Percentiles rank a stretch among this genome's conserved stretches.
Conservation (phyloP, 2,888 invertebrate species). For the Cecidostiba fungosa region DNA sequence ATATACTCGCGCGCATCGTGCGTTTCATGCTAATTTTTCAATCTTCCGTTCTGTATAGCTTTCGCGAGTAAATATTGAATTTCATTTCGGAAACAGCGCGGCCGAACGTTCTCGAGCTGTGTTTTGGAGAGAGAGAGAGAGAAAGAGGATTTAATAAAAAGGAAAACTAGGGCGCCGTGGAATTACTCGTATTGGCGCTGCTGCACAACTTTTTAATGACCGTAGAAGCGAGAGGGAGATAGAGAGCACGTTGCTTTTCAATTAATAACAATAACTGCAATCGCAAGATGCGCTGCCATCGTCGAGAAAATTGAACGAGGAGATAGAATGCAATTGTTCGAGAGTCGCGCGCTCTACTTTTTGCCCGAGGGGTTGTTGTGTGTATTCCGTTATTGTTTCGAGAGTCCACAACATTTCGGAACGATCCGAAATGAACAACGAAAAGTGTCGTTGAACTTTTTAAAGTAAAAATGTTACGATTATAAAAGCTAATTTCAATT, state of each 20-base stretch:
- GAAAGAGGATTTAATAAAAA: conserved; percentile 24
- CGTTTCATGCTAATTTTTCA: neutral
- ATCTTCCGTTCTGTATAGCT: neutral
- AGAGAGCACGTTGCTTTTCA: conserved; percentile 51
- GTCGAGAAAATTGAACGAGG: conserved; percentile 32
- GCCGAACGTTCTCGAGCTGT: neutral
- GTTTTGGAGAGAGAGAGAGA: neutral
- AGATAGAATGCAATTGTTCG: conserved; percentile 40
- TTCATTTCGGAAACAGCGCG: conserved; percentile 2
- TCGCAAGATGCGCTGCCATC: neutral
- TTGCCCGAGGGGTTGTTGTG: neutral
- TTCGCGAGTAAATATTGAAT: neutral
- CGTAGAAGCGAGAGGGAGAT: neutral
- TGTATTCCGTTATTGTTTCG: too few relatives aligned
- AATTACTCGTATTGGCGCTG: conserved; percentile 10
- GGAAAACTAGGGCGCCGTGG: neutral
- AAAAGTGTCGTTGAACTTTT: too few relatives aligned
- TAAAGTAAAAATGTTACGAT: too few relatives aligned
- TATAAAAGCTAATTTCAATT: too few relatives aligned
- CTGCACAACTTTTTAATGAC: conserved; percentile 57
- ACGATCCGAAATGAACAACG: too few relatives aligned
- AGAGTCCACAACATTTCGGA: too few relatives aligned
- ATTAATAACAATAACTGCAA: conserved; percentile 62
- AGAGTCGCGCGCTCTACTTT: conserved; percentile 45
- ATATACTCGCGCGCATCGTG: neutral